Conservation (phyloP, 2,888 invertebrate genomes). For the Branchellion lobata region DNA sequence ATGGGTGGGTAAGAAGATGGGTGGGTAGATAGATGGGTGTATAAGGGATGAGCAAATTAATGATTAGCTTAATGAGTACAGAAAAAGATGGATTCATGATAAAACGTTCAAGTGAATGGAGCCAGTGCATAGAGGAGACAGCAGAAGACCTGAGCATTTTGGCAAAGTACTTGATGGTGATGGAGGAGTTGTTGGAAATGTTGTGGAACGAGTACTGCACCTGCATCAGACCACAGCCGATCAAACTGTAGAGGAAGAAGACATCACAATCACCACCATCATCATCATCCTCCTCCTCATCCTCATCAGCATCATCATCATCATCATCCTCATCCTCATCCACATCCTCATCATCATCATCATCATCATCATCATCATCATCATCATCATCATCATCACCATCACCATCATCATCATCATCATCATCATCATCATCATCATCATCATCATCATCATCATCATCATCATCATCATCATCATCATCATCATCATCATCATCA, state of each 20-base stretch:
- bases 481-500: not conserved
- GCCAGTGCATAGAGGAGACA: too few species aligned
- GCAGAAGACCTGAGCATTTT: conserved; percentile 65
- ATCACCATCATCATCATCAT: conserved; percentile 40
- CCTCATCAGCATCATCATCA: not conserved
- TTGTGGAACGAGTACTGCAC: conserved; percentile 67
- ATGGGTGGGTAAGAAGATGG: too few species aligned
- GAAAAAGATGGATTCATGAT: too few species aligned
- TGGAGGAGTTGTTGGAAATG: conserved; percentile 65
- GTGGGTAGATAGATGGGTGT: too few species aligned
- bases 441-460: conserved; percentile 19
- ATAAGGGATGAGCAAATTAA: too few species aligned
- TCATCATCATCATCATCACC: conserved; percentile 19
- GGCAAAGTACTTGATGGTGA: conserved; percentile 66
- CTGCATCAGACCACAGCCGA: conserved; percentile 66
- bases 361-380: not conserved
- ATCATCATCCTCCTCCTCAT: conserved; percentile 1
- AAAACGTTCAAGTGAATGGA: too few species aligned
- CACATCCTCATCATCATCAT: conserved; percentile 22
- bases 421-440: conserved; percentile 18
- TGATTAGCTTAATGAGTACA: too few species aligned
- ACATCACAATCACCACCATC: not conserved
- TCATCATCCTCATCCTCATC: conserved; percentile 27
- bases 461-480: conserved; percentile 2
- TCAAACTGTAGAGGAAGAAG: conserved; percentile 61